Conservation (phyloP, 2,113 vertebrate genomes). For the Rhynchomys soricoides region DNA sequence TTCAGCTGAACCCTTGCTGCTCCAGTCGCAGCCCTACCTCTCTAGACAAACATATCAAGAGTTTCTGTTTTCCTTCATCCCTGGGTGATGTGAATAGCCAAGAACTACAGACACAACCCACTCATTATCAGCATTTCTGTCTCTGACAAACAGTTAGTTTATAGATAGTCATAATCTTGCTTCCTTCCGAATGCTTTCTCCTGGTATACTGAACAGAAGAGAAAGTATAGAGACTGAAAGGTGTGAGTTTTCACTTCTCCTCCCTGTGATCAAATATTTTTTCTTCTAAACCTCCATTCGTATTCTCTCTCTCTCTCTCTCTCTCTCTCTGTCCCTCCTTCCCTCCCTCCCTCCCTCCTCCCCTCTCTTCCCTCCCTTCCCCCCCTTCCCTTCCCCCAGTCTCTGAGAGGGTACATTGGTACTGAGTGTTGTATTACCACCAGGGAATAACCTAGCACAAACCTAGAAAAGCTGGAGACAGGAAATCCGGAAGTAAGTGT, state of each 20-base stretch:
- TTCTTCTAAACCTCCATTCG: constrained; percentile 40
- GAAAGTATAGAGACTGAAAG: constrained; percentile 81
- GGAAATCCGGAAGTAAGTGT: background rate
- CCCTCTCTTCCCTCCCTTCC: no score
- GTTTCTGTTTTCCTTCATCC: constrained; percentile 91
- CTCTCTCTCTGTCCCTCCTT: background rate
- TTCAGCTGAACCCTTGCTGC: constrained; percentile 92
- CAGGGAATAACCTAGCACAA: background rate
- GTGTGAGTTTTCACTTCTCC: constrained; percentile 80
- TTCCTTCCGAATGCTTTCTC: constrained; percentile 92
- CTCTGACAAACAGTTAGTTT: constrained; percentile 88
- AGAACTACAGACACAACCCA: constrained; percentile 87
- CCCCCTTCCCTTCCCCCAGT: background rate
- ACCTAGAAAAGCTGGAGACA: background rate
- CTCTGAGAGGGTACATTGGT: background rate
- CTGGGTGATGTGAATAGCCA: constrained; percentile 86
- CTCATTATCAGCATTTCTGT: constrained; percentile 89
- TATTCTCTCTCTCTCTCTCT: background rate
- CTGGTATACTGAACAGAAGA: constrained; percentile 84
- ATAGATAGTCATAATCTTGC: constrained; percentile 88
- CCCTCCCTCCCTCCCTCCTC: no score
- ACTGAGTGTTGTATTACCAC: background rate
- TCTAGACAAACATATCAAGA: constrained; percentile 88
- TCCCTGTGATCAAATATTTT: constrained; percentile 64
- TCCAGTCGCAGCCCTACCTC: constrained; percentile 83